These are phyloP conservation scores for Cosmia pyralina DNA, from an alignment of 2,888 invertebrate genomes.

Conservation along the genomic window DNA sequence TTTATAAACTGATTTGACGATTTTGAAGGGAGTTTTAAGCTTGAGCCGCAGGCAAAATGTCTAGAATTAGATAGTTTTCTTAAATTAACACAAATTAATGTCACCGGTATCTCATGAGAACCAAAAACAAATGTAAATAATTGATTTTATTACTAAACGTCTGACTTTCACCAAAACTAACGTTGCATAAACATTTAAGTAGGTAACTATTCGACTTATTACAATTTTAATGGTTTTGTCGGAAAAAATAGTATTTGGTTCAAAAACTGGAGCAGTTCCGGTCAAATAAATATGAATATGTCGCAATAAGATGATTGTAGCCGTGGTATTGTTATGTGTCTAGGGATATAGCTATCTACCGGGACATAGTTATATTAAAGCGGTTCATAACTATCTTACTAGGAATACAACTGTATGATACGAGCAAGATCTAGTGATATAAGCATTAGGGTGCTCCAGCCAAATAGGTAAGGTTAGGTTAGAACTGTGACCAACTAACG, in stretches of 20 bases:
- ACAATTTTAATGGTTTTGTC: neutral
- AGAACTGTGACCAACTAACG: too few relatives aligned
- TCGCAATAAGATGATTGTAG: too few relatives aligned
- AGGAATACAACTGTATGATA: too few relatives aligned
- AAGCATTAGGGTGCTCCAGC: too few relatives aligned
- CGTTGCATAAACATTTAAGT: constrained; percentile 27
- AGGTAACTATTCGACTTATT: neutral
- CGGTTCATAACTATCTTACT: too few relatives aligned
- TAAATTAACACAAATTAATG: neutral
- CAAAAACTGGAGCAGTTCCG: neutral
- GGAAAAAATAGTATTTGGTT: neutral
- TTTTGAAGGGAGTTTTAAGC: neutral
- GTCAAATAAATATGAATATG: too few relatives aligned
- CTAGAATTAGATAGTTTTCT: neutral
- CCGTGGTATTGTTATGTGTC: too few relatives aligned
- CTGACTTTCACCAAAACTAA: constrained; percentile 49
- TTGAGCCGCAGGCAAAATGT: neutral
- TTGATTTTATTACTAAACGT: constrained; percentile 32
- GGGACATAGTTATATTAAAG: too few relatives aligned
- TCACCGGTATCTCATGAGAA: constrained; percentile 7
- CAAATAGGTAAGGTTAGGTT: too few relatives aligned
- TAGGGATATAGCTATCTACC: too few relatives aligned
- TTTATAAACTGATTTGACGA: too few relatives aligned
- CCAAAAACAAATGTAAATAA: constrained; percentile 30
- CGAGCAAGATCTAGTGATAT: too few relatives aligned